phyloP scores from a whole-genome alignment of 2,888 invertebrate genomes.

The Sycophila texana region DNA sequence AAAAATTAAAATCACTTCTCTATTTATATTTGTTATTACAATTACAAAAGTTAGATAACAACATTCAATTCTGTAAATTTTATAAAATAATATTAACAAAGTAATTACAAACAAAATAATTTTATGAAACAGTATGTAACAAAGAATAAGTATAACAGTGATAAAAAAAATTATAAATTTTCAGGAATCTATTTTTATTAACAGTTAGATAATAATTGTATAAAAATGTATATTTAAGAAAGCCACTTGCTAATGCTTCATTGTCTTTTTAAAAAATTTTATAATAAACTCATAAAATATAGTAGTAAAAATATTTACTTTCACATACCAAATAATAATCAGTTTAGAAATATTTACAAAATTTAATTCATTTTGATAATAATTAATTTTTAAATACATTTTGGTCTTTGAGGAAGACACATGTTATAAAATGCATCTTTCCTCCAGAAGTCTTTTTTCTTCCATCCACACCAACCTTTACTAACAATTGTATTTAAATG shows the following conservation, averaged over 20 bases:
- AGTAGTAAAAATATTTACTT: slow-evolving; percentile 35
- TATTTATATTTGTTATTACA: no score
- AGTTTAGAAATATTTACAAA: neutral
- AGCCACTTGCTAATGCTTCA: neutral
- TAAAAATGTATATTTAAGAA: slow-evolving; percentile 21
- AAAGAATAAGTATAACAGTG: neutral
- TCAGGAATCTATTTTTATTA: neutral
- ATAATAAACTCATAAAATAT: neutral
- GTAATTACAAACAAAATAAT: no score
- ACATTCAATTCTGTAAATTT: neutral
- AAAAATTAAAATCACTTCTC: no score
- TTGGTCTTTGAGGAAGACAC: slow-evolving; percentile 90
- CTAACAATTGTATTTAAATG: slow-evolving; percentile 84
- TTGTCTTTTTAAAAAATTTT: slow-evolving; percentile 22
- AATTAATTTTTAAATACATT: slow-evolving; percentile 44
- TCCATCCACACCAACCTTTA: slow-evolving; percentile 99
- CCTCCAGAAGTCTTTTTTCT: slow-evolving; percentile 95
- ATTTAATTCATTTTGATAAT: no score
- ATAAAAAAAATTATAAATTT: neutral
- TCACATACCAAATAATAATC: slow-evolving; percentile 31
- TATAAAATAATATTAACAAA: neutral
- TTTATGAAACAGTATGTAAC: no score
- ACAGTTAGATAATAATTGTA: slow-evolving; percentile 19
- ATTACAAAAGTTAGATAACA: no score
- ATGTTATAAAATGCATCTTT: slow-evolving; percentile 96